Evolutionary conservation across 2,888 invertebrate species (phyloP).

Genomic region (Andrena camellia): DNA sequence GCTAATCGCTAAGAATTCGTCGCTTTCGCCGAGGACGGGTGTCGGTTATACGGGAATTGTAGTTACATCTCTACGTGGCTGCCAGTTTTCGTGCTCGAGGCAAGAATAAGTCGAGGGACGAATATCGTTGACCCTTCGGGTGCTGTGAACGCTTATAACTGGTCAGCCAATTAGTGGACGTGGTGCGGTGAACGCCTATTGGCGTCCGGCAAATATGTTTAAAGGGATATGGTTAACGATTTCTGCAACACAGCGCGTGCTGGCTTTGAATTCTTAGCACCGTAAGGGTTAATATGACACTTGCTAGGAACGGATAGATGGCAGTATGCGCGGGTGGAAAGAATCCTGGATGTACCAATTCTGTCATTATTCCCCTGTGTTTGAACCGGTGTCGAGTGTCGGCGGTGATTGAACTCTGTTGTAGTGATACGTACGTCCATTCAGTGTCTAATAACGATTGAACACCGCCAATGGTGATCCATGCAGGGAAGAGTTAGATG

Average conservation of each 20-base stretch:
- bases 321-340: neutral
- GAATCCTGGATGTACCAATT: neutral
- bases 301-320: neutral
- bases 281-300: neutral
- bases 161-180: neutral
- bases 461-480: conserved; percentile 6
- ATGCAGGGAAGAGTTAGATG: conserved; percentile 1
- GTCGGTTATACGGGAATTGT: conserved; percentile 3
- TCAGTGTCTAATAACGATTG: neutral
- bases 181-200: no score
- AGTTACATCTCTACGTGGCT: no score
- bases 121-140: neutral
- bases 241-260: no score
- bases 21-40: neutral
- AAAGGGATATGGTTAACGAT: no score
- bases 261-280: neutral
- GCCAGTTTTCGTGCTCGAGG: no score
- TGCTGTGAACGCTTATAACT: conserved; percentile 4
- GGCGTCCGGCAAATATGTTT: no score
- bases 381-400: neutral
- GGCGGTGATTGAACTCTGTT: neutral
- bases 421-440: neutral
- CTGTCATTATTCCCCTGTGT: neutral
- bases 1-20: neutral
- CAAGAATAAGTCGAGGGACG: neutral